Base-by-base conservation (phyloP, 2,797 vertebrate genomes). In the Geotrypetes seraphini region DNA sequence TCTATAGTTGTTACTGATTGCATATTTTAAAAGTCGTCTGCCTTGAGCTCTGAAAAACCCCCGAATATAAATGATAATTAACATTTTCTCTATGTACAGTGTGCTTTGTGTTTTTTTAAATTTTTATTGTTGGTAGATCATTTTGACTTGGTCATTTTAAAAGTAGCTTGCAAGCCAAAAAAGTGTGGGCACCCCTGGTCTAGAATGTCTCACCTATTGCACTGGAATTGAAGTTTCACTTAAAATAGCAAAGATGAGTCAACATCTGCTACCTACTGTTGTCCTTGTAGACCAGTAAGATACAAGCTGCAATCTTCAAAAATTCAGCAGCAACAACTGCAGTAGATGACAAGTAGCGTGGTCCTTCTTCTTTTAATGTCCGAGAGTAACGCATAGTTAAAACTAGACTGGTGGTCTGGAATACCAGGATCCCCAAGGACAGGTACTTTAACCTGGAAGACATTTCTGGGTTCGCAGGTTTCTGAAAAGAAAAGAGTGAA, bases 311-410 rank as follows among this genome's bases (percentile, higher is more conserved):
- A 64, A 99, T 97, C 80, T 99, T 99, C 69, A 97, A 67, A 40
- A 96, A 65, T 60, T 99, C 96, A 13, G 96, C 94, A 54, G 83
- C 70, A 61, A 98, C 94, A 51, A 99, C 95, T 2, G 96, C 96
- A 3, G 96, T 96, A 28, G 96, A 99, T 36, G 96, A 91, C 28
- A 99, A 79, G 70, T 99, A 99, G 8, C 92, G 91, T 5, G 91
- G 94, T 19, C 95, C 95, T 7, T 97, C 96, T 10, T 85, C 88
- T 68, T 89, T 91, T 51, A 96, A 69, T 2, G 93, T 98, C 34
- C 96, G 90, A 31, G 96, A 99, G 67, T 92, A 97, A 18, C 96
- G 89, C 96, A 99, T 98, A 24, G 91, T 96, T 53, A 99, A 78
- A 44, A 99, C 96, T 75, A 99, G 79, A 33, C 90, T 90, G 11